Evolutionary conservation across 53 echinoderm and acorn worm genomes (phyloP).

Genomic region (Paracentrotus lividus): DNA sequence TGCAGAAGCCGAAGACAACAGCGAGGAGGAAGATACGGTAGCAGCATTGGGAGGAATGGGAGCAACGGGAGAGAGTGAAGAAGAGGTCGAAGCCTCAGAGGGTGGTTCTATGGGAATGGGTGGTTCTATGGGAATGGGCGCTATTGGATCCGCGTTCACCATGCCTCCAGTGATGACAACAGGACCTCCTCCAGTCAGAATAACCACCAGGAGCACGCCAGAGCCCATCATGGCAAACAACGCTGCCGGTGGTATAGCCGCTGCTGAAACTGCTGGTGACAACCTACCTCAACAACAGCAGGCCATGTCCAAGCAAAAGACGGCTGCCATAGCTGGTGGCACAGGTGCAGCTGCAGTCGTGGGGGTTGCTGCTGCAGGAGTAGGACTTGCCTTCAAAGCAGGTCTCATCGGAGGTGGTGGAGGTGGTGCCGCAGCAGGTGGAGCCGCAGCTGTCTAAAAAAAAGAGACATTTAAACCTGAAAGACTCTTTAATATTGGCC

Average conservation of each 20-base stretch:
- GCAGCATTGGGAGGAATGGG: not conserved
- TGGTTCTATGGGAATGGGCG: no score
- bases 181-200: not conserved
- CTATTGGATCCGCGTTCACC: conserved; percentile 24
- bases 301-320: conserved; percentile 51
- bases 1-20: not conserved
- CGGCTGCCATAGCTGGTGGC: conserved; percentile 35
- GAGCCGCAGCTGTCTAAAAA: conserved; percentile 53
- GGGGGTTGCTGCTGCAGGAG: conserved; percentile 35
- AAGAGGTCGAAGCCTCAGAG: not conserved
- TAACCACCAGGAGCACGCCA: conserved; percentile 38
- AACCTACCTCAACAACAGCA: conserved; percentile 18
- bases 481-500: not conserved
- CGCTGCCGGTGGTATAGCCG: not conserved
- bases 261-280: conserved; percentile 48
- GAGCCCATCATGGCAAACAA: conserved; percentile 46
- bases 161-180: not conserved
- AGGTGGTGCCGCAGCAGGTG: conserved; percentile 46
- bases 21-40: not conserved
- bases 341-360: conserved; percentile 46
- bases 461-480: not conserved
- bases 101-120: not conserved
- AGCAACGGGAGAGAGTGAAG: conserved; percentile 4
- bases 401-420: conserved; percentile 57
- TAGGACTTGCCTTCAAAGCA: conserved; percentile 51